Conservation (phyloP, 2,888 invertebrate genomes). For the Helobdella robusta region DNA sequence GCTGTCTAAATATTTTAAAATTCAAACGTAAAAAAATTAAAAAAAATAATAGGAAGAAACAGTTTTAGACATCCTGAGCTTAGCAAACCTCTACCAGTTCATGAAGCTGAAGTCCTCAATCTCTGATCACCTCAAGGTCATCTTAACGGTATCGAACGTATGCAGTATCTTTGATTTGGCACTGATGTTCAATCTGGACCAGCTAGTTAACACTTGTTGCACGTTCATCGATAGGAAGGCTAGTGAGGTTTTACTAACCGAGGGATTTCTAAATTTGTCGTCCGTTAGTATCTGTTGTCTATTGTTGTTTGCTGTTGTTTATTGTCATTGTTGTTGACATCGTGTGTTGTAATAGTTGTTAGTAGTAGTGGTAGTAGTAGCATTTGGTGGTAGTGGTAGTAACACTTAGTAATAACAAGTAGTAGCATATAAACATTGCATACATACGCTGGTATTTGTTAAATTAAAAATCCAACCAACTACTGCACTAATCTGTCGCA, state of each 20-base stretch:
- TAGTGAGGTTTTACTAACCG: conserved; percentile 68
- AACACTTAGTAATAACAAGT: too few species aligned
- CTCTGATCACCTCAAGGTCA: conserved; percentile 80
- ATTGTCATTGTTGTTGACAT: not conserved
- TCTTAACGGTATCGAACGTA: conserved; percentile 76
- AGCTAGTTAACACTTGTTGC: conserved; percentile 67
- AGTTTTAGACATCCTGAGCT: conserved; percentile 61
- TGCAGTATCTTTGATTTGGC: conserved; percentile 91
- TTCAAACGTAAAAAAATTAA: not conserved
- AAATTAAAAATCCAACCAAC: too few species aligned
- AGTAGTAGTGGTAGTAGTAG: not conserved
- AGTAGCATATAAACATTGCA: too few species aligned
- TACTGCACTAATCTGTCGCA: too few species aligned
- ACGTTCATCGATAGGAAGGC: conserved; percentile 85
- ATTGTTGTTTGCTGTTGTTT: not conserved
- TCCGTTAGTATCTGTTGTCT: conserved; percentile 56
- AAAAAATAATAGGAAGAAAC: conserved; percentile 42
- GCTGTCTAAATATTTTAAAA: not conserved
- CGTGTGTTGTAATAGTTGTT: not conserved
- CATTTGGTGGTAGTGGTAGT: too few species aligned
- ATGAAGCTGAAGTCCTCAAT: conserved; percentile 79
- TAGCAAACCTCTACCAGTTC: conserved; percentile 93
- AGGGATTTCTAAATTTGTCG: conserved; percentile 72
- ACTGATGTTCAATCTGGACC: conserved; percentile 57
- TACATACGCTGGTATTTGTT: too few species aligned